phyloP scores from a whole-genome alignment of 2,797 vertebrate genomes.

The Florisuga fusca region DNA sequence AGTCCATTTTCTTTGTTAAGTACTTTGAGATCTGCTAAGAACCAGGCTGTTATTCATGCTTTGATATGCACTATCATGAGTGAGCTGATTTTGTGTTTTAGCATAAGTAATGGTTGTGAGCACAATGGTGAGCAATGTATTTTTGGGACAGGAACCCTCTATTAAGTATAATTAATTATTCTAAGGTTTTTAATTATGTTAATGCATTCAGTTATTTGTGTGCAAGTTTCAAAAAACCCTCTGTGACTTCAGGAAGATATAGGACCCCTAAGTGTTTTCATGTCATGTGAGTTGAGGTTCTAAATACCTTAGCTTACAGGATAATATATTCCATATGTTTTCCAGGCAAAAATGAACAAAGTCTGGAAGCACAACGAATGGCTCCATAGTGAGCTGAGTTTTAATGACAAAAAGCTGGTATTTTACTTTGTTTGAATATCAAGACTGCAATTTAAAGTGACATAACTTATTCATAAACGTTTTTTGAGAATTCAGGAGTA shows the following conservation, averaged over 20 bases:
- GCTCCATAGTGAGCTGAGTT: neutral
- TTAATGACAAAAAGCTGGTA: neutral
- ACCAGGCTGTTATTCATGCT: neutral
- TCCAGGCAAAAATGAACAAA: neutral
- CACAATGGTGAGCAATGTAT: neutral
- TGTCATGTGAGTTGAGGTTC: neutral
- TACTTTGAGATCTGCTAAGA: conserved; percentile 1
- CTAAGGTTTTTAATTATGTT: neutral
- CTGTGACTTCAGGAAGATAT: neutral
- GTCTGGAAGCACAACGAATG: neutral
- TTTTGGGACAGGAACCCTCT: neutral
- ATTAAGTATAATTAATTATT: neutral
- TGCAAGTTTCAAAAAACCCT: neutral
- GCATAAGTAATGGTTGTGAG: conserved; percentile 21
- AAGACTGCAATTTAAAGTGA: neutral
- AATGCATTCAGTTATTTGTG: neutral
- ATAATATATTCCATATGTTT: neutral
- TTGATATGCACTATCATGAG: neutral
- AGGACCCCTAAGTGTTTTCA: neutral
- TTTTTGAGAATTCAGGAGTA: conserved; percentile 3
- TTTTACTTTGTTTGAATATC: neutral
- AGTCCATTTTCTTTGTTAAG: conserved; percentile 29
- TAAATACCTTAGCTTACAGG: neutral
- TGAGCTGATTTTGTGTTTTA: conserved; percentile 31
- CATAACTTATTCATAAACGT: conserved; percentile 50